Evolutionary conservation across 1,140 invertebrate genomes (phyloP).

Genomic region (Melitaea cinxia): DNA sequence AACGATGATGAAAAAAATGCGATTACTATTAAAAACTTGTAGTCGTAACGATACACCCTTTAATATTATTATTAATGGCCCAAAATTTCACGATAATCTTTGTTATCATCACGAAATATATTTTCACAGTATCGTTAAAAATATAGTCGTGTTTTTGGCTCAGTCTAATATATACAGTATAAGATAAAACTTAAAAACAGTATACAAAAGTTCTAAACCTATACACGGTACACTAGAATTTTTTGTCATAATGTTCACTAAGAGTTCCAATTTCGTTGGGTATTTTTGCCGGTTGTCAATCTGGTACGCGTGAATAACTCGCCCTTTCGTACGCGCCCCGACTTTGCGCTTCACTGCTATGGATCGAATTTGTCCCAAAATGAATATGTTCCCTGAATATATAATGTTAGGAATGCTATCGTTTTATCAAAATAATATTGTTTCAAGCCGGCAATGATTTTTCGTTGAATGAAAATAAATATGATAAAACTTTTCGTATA

Average conservation of each 20-base stretch:
- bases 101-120: no score
- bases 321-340: conserved; percentile 41
- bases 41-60: no score
- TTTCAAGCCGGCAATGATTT: not conserved
- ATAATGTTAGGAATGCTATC: conserved; percentile 40
- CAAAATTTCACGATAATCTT: no score
- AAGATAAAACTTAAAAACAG: no score
- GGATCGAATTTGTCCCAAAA: conserved; percentile 56
- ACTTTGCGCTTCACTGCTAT: conserved; percentile 53
- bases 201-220: not conserved
- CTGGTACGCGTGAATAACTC: conserved; percentile 55
- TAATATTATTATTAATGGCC: no score
- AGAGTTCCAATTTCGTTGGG: conserved; percentile 22
- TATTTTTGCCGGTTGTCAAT: conserved; percentile 67
- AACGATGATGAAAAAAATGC: no score
- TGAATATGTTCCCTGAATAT: conserved; percentile 48
- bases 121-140: no score
- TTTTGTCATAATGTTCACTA: conserved; percentile 16
- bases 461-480: not conserved
- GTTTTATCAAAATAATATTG: conserved; percentile 11
- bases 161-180: no score
- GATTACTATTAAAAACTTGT: no score
- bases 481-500: not conserved
- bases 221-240: not conserved
- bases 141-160: no score